A percentile compares a stretch with the other conserved stretches of the same genome.
These are phyloP conservation scores for Nomada goodeniana DNA, from an alignment of 2,888 invertebrate genomes.

Conservation along the genomic window DNA sequence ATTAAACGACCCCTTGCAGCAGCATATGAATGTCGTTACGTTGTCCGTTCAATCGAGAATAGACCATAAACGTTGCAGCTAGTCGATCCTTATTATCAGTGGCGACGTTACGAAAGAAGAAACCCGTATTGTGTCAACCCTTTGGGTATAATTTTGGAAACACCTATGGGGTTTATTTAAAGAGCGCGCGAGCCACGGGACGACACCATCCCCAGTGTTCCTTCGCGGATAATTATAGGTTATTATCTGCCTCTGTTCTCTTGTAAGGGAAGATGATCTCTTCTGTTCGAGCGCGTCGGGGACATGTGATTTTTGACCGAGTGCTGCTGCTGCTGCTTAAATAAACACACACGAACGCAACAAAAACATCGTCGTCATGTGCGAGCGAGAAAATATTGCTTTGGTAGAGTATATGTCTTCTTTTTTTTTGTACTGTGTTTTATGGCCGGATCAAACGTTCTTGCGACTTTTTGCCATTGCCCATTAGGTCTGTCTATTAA, in stretches of 20 bases:
- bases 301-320: constrained; percentile 60
- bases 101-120: neutral
- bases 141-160: constrained; percentile 31
- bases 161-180: constrained; percentile 48
- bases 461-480: neutral
- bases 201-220: constrained; percentile 19
- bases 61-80: constrained; percentile 1
- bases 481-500: neutral
- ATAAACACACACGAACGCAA: constrained; percentile 53
- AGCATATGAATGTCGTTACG: constrained; percentile 31
- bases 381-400: constrained; percentile 41
- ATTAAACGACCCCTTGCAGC: constrained; percentile 34
- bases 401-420: neutral
- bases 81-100: constrained; percentile 6
- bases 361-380: constrained; percentile 54
- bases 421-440: neutral
- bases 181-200: constrained; percentile 11
- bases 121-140: constrained; percentile 20
- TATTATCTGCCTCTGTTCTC: constrained; percentile 63
- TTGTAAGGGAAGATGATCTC: constrained; percentile 58
- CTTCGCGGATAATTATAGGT: constrained; percentile 70
- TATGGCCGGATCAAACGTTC: constrained; percentile 14
- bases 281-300: constrained; percentile 40
- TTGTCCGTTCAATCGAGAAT: constrained; percentile 10
- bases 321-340: constrained; percentile 57